These are phyloP conservation scores for Plutella xylostella DNA, from an alignment of 2,888 invertebrate species.

Conservation along the genomic window DNA sequence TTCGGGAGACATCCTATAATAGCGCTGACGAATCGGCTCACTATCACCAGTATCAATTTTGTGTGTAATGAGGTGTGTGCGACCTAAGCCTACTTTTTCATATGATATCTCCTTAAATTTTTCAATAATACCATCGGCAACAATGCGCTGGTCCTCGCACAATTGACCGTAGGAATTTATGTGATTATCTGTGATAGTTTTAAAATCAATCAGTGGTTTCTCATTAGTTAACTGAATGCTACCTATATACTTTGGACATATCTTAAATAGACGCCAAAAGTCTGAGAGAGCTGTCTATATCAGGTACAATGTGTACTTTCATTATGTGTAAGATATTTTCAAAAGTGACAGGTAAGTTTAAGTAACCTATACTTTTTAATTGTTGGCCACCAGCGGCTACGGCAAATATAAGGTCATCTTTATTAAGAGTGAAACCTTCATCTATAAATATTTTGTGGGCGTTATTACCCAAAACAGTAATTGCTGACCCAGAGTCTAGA, in stretches of 20 bases:
- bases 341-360: conserved; percentile 6
- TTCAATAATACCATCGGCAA: conserved; percentile 7
- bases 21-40: conserved; percentile 10
- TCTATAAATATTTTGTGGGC: conserved; percentile 8
- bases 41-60: conserved; percentile 6
- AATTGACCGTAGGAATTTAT: conserved; percentile 1
- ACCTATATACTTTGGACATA: not conserved
- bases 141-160: not conserved
- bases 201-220: not conserved
- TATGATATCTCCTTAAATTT: conserved; percentile 17
- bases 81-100: conserved; percentile 16
- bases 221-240: not conserved
- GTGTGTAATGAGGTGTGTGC: conserved; percentile 7
- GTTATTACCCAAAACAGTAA: conserved; percentile 18
- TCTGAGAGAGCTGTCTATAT: not conserved
- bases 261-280: not conserved
- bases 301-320: conserved; percentile 2
- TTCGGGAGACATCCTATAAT: conserved; percentile 21
- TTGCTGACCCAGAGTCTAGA: conserved; percentile 19
- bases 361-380: conserved; percentile 11
- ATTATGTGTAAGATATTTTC: not conserved
- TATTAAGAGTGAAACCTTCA: not conserved
- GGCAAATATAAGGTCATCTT: not conserved
- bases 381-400: conserved; percentile 15
- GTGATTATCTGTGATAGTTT: not conserved